These are phyloP conservation scores for Drosophila parvula DNA, from an alignment of 1,140 invertebrate species.

Conservation along the genomic window DNA sequence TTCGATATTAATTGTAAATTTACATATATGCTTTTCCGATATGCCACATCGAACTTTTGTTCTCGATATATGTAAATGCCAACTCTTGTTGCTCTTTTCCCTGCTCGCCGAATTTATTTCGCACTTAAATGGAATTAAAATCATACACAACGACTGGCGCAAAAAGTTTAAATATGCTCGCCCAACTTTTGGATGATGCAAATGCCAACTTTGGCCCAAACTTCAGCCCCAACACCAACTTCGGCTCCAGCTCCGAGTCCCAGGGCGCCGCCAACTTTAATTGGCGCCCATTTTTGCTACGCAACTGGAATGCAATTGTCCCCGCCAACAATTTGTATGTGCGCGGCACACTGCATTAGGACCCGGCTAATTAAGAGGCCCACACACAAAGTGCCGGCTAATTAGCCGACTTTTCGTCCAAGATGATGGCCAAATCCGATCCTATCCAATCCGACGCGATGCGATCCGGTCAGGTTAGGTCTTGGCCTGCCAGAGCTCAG, in stretches of 20 bases:
- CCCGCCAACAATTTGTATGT: conserved; percentile 78
- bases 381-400: conserved; percentile 76
- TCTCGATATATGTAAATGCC: not conserved
- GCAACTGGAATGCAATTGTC: conserved; percentile 82
- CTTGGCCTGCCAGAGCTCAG: conserved; percentile 40
- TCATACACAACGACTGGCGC: conserved; percentile 52
- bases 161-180: conserved; percentile 78
- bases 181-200: conserved; percentile 69
- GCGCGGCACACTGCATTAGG: conserved; percentile 68
- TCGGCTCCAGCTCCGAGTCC: conserved; percentile 24
- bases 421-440: conserved; percentile 34
- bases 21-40: not conserved
- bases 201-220: conserved; percentile 33
- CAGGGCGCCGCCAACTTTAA: conserved; percentile 73
- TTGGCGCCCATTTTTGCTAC: conserved; percentile 80
- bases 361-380: conserved; percentile 74
- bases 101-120: conserved; percentile 22
- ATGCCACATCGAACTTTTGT: not conserved
- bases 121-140: conserved; percentile 81
- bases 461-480: conserved; percentile 7
- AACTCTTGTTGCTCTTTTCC: conserved; percentile 6
- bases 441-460: conserved; percentile 4
- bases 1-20: not conserved
- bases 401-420: conserved; percentile 74
- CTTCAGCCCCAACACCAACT: conserved; percentile 7